Conservation (phyloP, 2,888 invertebrate species). For the Eugnorisma glareosa region DNA sequence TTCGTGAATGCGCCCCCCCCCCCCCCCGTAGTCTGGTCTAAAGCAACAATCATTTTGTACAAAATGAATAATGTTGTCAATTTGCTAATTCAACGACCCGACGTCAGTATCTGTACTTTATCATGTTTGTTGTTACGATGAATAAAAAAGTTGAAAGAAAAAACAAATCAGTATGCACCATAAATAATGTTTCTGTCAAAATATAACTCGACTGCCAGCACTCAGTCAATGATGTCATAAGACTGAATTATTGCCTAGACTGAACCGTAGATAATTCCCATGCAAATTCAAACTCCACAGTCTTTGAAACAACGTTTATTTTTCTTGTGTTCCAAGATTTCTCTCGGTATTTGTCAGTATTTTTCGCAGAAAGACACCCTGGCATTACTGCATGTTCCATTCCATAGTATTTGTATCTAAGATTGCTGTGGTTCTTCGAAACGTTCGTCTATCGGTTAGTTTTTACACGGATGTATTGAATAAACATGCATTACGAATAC, state of each 20-base stretch:
- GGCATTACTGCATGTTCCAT: not conserved
- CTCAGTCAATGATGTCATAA: constrained; percentile 17
- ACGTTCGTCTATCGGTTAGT: not conserved
- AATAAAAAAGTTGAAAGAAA: not conserved
- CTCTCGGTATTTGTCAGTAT: constrained; percentile 10
- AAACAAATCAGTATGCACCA: constrained; percentile 4
- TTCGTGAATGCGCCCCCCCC: not conserved
- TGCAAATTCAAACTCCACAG: not conserved
- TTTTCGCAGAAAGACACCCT: constrained; percentile 37
- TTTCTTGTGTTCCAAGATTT: constrained; percentile 12
- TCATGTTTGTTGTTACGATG: not conserved
- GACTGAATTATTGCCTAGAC: constrained; percentile 19
- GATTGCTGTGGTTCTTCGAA: not conserved
- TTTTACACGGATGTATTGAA: not conserved
- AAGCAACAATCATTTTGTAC: no score
- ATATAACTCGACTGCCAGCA: constrained; percentile 23
- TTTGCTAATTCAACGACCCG: not conserved
- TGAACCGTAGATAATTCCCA: not conserved
- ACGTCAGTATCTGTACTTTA: not conserved
- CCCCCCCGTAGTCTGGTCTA: not conserved
- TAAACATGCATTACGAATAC: not conserved
- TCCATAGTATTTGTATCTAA: not conserved
- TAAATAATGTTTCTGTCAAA: constrained; percentile 36
- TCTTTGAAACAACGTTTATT: not conserved
- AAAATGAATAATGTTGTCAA: not conserved